Evolutionary conservation across 2,113 vertebrate species (phyloP), one percentile per base, ranked within the genome.

Genomic region (Pteropus alecto): DNA sequence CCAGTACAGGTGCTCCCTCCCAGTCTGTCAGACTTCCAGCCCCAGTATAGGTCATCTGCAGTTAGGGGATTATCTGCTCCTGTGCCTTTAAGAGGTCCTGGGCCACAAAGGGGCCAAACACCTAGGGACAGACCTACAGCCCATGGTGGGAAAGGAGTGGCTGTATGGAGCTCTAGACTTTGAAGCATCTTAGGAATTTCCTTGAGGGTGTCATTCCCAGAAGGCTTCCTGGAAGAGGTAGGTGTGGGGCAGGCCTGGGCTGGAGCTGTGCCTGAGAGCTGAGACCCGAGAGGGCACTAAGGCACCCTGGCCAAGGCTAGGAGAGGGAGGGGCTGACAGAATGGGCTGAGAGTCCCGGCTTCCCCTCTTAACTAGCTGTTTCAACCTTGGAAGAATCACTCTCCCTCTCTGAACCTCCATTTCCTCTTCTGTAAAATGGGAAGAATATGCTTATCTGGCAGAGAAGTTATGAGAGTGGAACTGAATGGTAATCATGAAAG

Each of bases 151-250:
- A 26, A 71, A 76, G 90, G 81, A 77, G 14, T 33, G 76, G 6
- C 67, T n/a, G 6, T 38, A 24, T 0, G n/a, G 56, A 68, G 38
- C 46, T 46, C 8, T 65, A 65, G 73, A 63, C 33, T 71, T 77
- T 30, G 68, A 90, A 33, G 12, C 46, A 51, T 94, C 21, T 38
- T 78, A 54, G 79, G 81, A 35, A 74, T 41, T 56, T 87, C 33
- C 60, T 24, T 65, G 78, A 33, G 24, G 24, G 9, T 95, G 71
- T 70, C 54, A 68, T n/a, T 65, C 92, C 41, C 41, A 65, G 38
- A 68, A 94, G 79, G 9, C 54, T 96, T 88, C 84, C 74, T 96
- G 74, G 82, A 96, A 77, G 91, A 70, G 22, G 43, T 18, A 38
- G 0, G 2, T 19, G 43, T 10, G 35, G 33, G 78, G 9, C 30